Evolutionary conservation across 2,888 invertebrate species (phyloP).

Genomic region (Cryptus viduatorius): DNA sequence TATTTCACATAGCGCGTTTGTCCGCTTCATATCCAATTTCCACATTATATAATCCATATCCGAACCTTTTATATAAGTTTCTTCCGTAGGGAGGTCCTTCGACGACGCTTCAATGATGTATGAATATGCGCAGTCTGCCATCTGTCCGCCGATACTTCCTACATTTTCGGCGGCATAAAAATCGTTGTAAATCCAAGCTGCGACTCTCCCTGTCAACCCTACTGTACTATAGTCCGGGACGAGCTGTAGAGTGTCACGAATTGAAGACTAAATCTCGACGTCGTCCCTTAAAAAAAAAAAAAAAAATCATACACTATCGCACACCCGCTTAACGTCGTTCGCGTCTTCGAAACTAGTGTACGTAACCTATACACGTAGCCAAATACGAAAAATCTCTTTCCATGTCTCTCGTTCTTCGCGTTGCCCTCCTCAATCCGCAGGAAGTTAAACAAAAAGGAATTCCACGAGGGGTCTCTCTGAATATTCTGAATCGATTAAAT

Average conservation of each 20-base stretch:
- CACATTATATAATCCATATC: background rate
- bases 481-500: slow-evolving; percentile 85
- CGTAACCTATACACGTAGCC: slow-evolving; percentile 16
- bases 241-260: slow-evolving; percentile 45
- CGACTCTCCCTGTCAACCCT: slow-evolving; percentile 15
- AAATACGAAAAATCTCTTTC: slow-evolving; percentile 34
- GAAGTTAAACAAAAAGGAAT: slow-evolving; percentile 84
- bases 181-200: slow-evolving; percentile 18
- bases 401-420: slow-evolving; percentile 44
- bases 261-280: slow-evolving; percentile 49
- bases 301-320: slow-evolving; percentile 52
- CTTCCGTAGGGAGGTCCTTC: background rate
- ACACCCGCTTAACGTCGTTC: slow-evolving; percentile 24
- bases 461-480: slow-evolving; percentile 78
- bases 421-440: slow-evolving; percentile 77
- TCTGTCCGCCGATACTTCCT: slow-evolving; percentile 17
- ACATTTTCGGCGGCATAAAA: slow-evolving; percentile 9
- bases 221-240: background rate
- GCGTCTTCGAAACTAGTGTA: slow-evolving; percentile 44
- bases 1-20: background rate
- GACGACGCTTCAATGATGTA: slow-evolving; percentile 4
- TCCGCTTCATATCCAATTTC: slow-evolving; percentile 8
- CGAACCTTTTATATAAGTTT: background rate
- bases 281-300: slow-evolving; percentile 13
- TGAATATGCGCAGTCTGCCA: slow-evolving; percentile 25